These are phyloP conservation scores for Halichoerus grypus DNA, from an alignment of 2,113 vertebrate genomes.

Conservation along the genomic window DNA sequence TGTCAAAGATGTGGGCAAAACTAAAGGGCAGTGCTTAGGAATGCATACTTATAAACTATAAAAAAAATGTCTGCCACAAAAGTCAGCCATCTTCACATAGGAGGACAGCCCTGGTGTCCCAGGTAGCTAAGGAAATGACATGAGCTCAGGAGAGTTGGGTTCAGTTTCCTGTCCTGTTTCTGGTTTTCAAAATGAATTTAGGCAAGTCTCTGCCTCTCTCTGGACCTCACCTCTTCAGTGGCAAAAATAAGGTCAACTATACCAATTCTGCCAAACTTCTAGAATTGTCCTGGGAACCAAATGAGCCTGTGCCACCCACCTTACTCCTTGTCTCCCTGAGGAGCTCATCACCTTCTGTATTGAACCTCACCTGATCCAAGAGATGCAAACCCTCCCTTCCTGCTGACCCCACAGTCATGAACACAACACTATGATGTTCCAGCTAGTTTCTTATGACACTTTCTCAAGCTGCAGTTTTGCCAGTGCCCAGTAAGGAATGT, in stretches of 20 bases:
- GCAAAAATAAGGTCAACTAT: constrained; percentile 8
- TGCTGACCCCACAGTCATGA: neutral
- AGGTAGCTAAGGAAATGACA: neutral
- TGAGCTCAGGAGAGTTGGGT: neutral
- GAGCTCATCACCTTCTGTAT: neutral
- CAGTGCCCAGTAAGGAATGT: neutral
- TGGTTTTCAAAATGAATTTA: neutral
- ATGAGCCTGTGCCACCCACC: neutral
- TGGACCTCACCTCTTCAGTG: neutral
- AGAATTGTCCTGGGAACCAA: neutral
- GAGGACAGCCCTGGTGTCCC: neutral
- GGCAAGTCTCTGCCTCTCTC: constrained; percentile 17
- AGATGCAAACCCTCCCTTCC: neutral
- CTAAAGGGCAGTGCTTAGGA: neutral
- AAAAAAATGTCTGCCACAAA: neutral
- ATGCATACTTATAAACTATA: neutral
- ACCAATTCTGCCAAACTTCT: neutral
- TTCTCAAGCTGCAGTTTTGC: neutral
- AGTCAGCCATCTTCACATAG: neutral
- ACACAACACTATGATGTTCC: neutral
- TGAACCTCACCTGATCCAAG: neutral
- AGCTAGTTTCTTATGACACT: neutral
- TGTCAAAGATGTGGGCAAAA: neutral
- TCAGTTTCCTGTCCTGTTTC: constrained; percentile 35
- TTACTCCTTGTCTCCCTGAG: neutral